Evolutionary conservation across 2,113 vertebrate species (phyloP).

Genomic region (Lepus europaeus): DNA sequence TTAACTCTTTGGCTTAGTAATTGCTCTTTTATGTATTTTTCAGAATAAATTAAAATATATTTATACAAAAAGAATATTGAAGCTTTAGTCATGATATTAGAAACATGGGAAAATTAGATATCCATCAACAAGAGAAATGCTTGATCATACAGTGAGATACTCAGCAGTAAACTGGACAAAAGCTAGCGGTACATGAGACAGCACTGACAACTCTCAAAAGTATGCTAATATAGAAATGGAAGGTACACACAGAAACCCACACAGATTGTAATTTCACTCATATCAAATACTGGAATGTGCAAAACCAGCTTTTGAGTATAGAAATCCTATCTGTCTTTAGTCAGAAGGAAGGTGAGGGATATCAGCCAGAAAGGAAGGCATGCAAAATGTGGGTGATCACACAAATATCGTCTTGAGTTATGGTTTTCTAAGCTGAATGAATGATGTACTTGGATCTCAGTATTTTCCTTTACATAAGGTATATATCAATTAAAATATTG

Average conservation of each 20-base stretch:
- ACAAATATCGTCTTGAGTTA: neutral
- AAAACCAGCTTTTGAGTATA: neutral
- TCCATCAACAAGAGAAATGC: neutral
- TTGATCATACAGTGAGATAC: neutral
- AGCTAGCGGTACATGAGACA: neutral
- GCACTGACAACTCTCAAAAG: neutral
- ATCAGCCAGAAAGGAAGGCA: rapidly evolving
- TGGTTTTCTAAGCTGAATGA: neutral
- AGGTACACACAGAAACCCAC: neutral
- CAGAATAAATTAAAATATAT: neutral
- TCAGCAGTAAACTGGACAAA: neutral
- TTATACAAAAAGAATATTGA: neutral
- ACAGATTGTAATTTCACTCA: neutral
- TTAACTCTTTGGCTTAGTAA: neutral
- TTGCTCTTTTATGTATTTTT: neutral
- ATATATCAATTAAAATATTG: neutral
- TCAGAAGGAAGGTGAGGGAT: neutral
- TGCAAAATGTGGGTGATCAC: neutral
- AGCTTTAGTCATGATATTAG: neutral
- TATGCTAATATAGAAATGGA: neutral
- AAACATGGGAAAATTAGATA: neutral
- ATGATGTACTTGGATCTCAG: neutral
- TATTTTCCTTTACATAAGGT: neutral
- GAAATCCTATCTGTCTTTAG: rapidly evolving
- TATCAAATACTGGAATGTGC: neutral